These are phyloP conservation scores for Helleia helle DNA, from an alignment of 2,888 invertebrate species.

Conservation along the genomic window DNA sequence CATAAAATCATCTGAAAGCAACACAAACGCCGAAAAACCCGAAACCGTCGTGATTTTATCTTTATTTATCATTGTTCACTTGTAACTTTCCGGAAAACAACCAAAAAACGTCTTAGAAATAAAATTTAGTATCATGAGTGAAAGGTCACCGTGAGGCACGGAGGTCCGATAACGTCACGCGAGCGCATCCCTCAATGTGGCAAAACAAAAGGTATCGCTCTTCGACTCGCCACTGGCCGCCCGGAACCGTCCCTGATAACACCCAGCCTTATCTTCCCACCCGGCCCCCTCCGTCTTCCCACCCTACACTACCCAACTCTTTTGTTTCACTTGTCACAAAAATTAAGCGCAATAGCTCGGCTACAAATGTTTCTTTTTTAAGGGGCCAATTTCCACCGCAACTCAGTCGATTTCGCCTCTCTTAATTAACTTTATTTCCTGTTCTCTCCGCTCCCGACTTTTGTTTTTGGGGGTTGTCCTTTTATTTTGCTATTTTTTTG, in stretches of 20 bases:
- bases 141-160: conserved; percentile 55
- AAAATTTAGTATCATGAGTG: conserved; percentile 62
- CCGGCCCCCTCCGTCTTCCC: conserved; percentile 26
- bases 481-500: conserved; percentile 69
- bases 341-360: conserved; percentile 71
- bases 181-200: conserved; percentile 65
- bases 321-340: conserved; percentile 74
- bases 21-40: conserved; percentile 14
- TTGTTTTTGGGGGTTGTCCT: conserved; percentile 63
- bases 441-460: conserved; percentile 67
- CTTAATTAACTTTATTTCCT: conserved; percentile 75
- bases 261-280: conserved; percentile 58
- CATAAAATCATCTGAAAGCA: background rate
- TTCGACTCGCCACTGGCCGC: conserved; percentile 65
- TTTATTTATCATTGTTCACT: conserved; percentile 36
- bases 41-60: conserved; percentile 31
- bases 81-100: conserved; percentile 35
- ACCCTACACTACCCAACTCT: conserved; percentile 57
- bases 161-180: conserved; percentile 64
- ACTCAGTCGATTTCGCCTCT: conserved; percentile 73
- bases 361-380: conserved; percentile 73
- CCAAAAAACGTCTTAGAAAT: conserved; percentile 49
- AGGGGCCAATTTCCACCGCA: conserved; percentile 72
- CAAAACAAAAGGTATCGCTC: conserved; percentile 67
- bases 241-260: conserved; percentile 62